Base-by-base conservation (phyloP, 2,113 vertebrate species). In the Marmota flaviventris region DNA sequence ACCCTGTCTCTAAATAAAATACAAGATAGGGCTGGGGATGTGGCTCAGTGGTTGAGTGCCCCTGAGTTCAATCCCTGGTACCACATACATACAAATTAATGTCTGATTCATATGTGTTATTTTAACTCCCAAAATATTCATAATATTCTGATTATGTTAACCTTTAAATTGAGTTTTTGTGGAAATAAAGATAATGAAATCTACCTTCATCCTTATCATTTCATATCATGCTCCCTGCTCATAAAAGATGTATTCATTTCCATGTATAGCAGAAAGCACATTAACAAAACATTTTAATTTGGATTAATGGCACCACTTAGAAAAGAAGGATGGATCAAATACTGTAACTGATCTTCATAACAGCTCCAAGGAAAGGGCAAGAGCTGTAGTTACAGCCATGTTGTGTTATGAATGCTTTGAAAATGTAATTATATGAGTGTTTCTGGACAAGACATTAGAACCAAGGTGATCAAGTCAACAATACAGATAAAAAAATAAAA, bases 221-320 rank as follows among this genome's bases (percentile, higher is more conserved):
- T 16, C 37, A 76, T 77, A 81, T 73, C 29, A 97, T 69, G 22
- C 11, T 18, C n/a, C 34, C 17, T 85, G 72, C 70, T 77, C 91
- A 76, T 93, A 86, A 95, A 97, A 94, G 14, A 61, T 70, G 39
- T 79, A 88, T 89, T 79, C 48, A 73, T 96, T 94, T 91, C 20
- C 53, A 45, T 70, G 22, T 73, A 94, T 92, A 65, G 4, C 73
- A 93, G 53, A 39, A 87, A 88, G 56, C 27, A 72, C 25, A 70
- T 85, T 90, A 95, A 93, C 45, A 65, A 77, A 86, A 17, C 8
- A 95, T 93, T 92, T 97, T 83, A 93, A 82, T 88, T 92, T 91
- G 17, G 58, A 96, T 88, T 85, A 97, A 93, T 96, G 39, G 4
- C 32, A 90, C 34, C 37, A 95, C 17, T 88, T 96, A 78, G 42